A percentile compares a stretch with the other conserved stretches of the same genome.
phyloP scores from a whole-genome alignment of 2,113 vertebrate genomes.

The Dipodomys ordii region DNA sequence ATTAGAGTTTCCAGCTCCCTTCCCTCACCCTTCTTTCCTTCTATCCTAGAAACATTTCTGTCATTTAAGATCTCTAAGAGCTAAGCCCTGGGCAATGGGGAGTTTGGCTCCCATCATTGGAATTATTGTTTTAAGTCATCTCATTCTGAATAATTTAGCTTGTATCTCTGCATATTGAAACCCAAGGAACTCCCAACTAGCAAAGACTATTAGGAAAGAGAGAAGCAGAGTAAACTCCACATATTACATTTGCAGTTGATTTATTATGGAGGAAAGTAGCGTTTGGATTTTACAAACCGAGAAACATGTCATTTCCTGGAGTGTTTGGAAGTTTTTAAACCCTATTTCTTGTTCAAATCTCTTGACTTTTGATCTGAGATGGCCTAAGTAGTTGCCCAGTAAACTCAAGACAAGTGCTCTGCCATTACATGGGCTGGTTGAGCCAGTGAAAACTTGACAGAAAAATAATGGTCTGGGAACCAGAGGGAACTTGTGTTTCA shows the following conservation, averaged over 20 bases:
- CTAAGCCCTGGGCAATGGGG: not conserved
- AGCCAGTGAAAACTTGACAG: not conserved
- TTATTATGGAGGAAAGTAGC: not conserved
- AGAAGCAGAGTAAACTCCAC: not conserved
- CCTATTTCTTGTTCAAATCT: not conserved
- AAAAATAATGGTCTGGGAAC: not conserved
- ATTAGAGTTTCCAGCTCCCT: not conserved
- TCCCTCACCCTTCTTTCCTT: not conserved
- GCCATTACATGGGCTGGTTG: not conserved
- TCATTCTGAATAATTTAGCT: not conserved
- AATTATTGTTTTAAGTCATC: not conserved
- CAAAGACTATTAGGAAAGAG: not conserved
- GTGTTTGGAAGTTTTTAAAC: not conserved
- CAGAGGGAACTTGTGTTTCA: slow-evolving; percentile 14
- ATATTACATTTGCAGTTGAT: not conserved
- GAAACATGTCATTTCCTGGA: not conserved
- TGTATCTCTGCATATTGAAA: not conserved
- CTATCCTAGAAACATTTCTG: not conserved
- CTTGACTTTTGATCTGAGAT: not conserved
- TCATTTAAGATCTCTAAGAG: not conserved
- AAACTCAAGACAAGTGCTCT: not conserved
- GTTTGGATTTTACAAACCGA: not conserved
- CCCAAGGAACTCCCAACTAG: not conserved
- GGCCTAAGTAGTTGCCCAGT: not conserved
- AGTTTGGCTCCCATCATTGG: not conserved